These are phyloP conservation scores for Pseudanteris insignis DNA, from an alignment of 2,888 invertebrate species.

Conservation along the genomic window DNA sequence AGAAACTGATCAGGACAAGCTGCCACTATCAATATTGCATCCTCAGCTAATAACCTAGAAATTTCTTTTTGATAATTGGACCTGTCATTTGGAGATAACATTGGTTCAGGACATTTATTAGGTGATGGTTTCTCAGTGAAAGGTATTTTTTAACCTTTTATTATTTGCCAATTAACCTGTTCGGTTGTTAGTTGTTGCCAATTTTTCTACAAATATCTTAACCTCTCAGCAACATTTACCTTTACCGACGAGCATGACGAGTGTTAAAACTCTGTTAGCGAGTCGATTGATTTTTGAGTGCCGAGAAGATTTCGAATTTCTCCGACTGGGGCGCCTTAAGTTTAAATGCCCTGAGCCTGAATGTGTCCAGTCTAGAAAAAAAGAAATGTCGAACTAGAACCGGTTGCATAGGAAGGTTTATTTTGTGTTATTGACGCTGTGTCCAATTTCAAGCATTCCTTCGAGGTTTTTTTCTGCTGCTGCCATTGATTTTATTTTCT, in stretches of 20 bases:
- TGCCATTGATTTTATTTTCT: neutral
- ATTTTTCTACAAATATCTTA: slow-evolving; percentile 2
- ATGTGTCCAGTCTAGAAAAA: too few relatives aligned
- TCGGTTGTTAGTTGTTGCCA: slow-evolving; percentile 10
- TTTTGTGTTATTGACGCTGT: neutral
- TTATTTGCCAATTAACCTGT: neutral
- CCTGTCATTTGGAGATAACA: neutral
- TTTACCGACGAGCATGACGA: neutral
- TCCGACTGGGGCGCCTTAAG: neutral
- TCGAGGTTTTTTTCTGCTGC: slow-evolving; percentile 2
- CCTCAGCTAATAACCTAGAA: slow-evolving; percentile 1
- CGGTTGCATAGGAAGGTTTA: neutral
- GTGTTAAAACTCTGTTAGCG: neutral
- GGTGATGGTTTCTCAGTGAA: slow-evolving; percentile 4
- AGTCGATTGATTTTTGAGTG: neutral
- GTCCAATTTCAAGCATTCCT: neutral
- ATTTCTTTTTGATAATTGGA: slow-evolving; percentile 6
- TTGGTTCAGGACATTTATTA: neutral
- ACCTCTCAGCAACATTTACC: slow-evolving; percentile 7
- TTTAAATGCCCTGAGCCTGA: too few relatives aligned
- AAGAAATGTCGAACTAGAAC: neutral
- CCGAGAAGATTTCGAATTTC: neutral
- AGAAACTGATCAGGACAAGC: neutral
- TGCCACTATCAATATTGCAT: neutral
- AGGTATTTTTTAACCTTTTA: slow-evolving; percentile 13